Evolutionary conservation across 2,797 vertebrate genomes (phyloP).

Genomic region (Tapirus indicus): DNA sequence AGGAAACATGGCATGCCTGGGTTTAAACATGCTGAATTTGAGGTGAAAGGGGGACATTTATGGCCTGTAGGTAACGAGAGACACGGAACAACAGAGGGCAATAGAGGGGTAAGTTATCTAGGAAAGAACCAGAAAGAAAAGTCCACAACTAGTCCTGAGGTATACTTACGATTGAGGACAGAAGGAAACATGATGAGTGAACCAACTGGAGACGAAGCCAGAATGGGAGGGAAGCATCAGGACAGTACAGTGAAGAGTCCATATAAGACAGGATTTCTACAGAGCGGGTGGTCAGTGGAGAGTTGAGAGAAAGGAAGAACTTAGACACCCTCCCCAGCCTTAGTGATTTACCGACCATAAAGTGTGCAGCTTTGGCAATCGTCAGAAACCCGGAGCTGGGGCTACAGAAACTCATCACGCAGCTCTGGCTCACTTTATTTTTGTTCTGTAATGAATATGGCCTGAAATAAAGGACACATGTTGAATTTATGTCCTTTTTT

Average conservation of each 20-base stretch:
- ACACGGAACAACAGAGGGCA: not conserved
- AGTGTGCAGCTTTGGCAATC: too few relatives aligned
- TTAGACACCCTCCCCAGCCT: not conserved
- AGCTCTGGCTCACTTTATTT: not conserved
- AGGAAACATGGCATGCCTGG: not conserved
- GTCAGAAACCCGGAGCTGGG: too few relatives aligned
- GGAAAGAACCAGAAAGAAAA: not conserved
- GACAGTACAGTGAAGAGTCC: not conserved
- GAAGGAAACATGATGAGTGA: not conserved
- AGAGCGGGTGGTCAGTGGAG: not conserved
- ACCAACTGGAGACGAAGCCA: not conserved
- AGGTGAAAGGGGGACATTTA: not conserved
- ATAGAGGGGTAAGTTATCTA: not conserved
- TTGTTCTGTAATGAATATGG: not conserved
- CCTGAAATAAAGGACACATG: not conserved
- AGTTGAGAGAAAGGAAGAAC: not conserved
- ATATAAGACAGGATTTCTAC: not conserved
- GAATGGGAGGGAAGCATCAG: not conserved
- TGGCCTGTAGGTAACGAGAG: not conserved
- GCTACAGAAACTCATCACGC: not conserved
- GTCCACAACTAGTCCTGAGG: not conserved
- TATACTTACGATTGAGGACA: accelerated
- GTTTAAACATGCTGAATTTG: not conserved
- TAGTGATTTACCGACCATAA: too few relatives aligned
- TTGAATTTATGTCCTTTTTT: not conserved